These are phyloP conservation scores for Diploscapter pachys DNA, from an alignment of 1,140 invertebrate species.

Conservation along the genomic window DNA sequence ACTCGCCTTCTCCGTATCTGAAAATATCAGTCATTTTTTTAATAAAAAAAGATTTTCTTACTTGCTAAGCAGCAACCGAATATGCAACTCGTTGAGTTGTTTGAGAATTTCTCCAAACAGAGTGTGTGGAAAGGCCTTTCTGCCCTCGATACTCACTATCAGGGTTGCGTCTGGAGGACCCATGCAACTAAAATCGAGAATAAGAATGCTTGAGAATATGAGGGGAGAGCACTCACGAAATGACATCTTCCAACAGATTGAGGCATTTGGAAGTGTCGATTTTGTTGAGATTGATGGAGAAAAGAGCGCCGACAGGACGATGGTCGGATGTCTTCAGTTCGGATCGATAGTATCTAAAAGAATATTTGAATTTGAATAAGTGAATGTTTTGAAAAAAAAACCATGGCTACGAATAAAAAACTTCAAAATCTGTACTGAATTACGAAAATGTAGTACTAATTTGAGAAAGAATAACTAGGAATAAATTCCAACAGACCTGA, in stretches of 20 bases:
- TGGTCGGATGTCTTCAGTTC: conserved; percentile 98
- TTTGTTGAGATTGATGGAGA: conserved; percentile 40
- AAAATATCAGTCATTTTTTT: too few species aligned
- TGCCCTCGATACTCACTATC: conserved; percentile 40
- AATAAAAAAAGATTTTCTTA: too few species aligned
- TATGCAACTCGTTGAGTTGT: conserved; percentile 42
- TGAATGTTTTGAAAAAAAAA: neutral
- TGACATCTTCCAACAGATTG: conserved; percentile 42
- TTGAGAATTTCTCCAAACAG: conserved; percentile 40
- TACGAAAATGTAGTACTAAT: too few species aligned
- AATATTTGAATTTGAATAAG: neutral
- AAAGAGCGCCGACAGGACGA: conserved; percentile 59
- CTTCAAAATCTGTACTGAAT: too few species aligned
- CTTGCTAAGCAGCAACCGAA: conserved; percentile 36
- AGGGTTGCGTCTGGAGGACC: conserved; percentile 53
- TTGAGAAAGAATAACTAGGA: too few species aligned
- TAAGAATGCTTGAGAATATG: neutral
- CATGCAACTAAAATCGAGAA: conserved; percentile 42
- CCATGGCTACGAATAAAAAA: conserved; percentile 60
- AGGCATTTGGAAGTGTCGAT: conserved; percentile 43
- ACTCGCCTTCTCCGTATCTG: conserved; percentile 33
- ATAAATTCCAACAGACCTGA: conserved; percentile 1
- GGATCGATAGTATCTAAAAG: conserved; percentile 69
- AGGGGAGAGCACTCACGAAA: conserved; percentile 24
- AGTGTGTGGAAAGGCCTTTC: conserved; percentile 38